Conservation (phyloP, 2,888 invertebrate genomes). For the Saturnia japonica region DNA sequence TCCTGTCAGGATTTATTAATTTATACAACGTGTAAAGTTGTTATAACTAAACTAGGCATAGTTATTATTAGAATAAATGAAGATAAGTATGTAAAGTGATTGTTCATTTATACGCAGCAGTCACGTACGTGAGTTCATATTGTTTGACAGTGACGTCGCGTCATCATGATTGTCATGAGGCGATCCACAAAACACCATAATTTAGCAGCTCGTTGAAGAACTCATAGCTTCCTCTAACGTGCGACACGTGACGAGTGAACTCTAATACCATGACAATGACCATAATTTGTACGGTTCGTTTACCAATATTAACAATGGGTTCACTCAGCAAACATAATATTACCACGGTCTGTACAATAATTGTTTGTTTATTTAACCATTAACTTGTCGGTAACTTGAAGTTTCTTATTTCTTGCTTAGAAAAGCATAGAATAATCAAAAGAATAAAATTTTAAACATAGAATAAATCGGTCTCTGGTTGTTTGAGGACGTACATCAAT, state of each 20-base stretch:
- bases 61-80: too few species aligned
- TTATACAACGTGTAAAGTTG: too few species aligned
- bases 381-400: not conserved
- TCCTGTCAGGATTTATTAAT: too few species aligned
- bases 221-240: slow-evolving; percentile 8
- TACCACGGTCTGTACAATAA: not conserved
- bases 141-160: not conserved
- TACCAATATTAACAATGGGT: not conserved
- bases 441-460: not conserved
- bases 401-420: not conserved
- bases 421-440: not conserved
- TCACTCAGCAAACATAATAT: not conserved
- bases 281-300: slow-evolving; percentile 17
- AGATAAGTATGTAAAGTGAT: too few species aligned
- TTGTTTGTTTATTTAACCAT: not conserved
- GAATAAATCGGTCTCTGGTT: not conserved
- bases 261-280: slow-evolving; percentile 25
- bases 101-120: not conserved
- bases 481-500: too few species aligned
- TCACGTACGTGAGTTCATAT: not conserved
- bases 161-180: not conserved
- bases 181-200: slow-evolving; percentile 1
- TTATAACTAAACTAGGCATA: too few species aligned
- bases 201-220: slow-evolving; percentile 1
- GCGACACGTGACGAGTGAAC: not conserved